Percentiles rank a stretch among this genome's conserved stretches.
Conservation (phyloP, 2,113 vertebrate genomes). For the Cebidichthys violaceus region DNA sequence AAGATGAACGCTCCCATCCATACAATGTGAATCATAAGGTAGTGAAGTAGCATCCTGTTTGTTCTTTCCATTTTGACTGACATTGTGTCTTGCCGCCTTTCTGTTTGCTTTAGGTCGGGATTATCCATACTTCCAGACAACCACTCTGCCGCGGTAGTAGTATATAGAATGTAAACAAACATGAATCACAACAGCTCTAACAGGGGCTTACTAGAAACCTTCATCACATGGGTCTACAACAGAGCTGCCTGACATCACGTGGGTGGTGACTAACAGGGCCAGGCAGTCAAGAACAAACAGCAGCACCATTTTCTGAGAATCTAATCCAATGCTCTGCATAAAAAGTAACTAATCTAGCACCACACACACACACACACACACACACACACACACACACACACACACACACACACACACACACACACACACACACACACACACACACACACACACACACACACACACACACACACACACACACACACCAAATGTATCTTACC, state of each 20-base stretch:
- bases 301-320: not conserved
- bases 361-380: not conserved
- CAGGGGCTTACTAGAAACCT: not conserved
- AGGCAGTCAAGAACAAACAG: not conserved
- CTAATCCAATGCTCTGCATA: not conserved
- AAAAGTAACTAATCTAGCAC: not conserved
- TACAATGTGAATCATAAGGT: not conserved
- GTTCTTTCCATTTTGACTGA: not conserved
- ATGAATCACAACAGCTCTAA: not conserved
- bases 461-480: not conserved
- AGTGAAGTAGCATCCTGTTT: not conserved
- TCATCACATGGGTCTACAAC: not conserved
- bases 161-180: not conserved
- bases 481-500: conserved; percentile 83
- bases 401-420: not conserved
- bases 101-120: not conserved
- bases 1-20: not conserved
- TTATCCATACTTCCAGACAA: not conserved
- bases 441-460: not conserved
- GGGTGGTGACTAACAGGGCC: not conserved
- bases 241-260: not conserved
- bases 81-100: not conserved
- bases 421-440: not conserved
- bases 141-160: not conserved
- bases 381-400: not conserved